Evolutionary conservation across 1,140 invertebrate genomes (phyloP), one percentile per base, ranked within the genome.

Genomic region (Panagrolaimus sp.): DNA sequence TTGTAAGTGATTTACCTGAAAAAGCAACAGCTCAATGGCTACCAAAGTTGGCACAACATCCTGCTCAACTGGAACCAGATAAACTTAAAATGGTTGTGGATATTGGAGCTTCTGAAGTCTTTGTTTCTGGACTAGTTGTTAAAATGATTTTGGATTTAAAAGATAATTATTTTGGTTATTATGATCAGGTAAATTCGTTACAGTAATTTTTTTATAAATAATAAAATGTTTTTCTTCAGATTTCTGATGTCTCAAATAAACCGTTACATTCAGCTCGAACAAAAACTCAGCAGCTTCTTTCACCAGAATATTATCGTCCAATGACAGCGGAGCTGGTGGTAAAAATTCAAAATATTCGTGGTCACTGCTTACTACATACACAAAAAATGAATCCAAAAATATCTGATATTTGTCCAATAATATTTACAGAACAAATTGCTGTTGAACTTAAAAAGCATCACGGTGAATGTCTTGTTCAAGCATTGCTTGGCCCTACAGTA

Each of bases 371-470:
- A 14, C 16, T 20, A 5, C 53, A 31, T 70, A 38, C 67, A 16
- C 67, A 25, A 68, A 70, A 25, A 47, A 27, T 16, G 42, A 65
- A 27, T n/a, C 9, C 27, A 13, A 67, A 16, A 51, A 11, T 8
- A 3, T 43, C 57, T 61, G 75, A 72, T 47, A 25, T 82, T 7
- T 86, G 86, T 73, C 86, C 86, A 1, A 80, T 82, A 63, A 73
- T 84, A 9, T 84, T 82, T 71, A 72, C 84, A 9, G 85, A 86
- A 71, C 76, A 85, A 67, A 65, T 87, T 11, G 84, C 81, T 31
- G 84, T 87, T 74, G 86, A 87, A 76, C 74, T 87, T 74, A 83
- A 85, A 66, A 87, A 87, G 67, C 73, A 74, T 8, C 85, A 84
- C 71, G 68, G 72, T 27, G 84, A 86, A 72, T 85, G 84, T 9